Evolutionary conservation across 2,888 invertebrate species (phyloP).

Genomic region (Coenonympha arcania): DNA sequence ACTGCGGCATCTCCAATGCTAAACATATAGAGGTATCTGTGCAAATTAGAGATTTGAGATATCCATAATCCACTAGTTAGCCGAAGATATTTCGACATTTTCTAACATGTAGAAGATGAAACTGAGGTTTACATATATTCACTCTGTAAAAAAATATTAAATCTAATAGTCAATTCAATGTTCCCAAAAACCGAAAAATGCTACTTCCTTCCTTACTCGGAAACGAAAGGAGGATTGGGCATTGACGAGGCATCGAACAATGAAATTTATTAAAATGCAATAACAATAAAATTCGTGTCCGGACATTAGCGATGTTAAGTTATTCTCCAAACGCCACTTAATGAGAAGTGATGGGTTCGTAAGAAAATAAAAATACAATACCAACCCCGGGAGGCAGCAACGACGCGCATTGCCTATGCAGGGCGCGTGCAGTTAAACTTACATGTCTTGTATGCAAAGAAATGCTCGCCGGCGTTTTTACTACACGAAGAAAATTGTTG

Average conservation of each 20-base stretch:
- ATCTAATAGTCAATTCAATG: slow-evolving; percentile 11
- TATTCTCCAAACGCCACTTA: slow-evolving; percentile 73
- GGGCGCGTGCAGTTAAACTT: slow-evolving; percentile 57
- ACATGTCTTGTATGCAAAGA: slow-evolving; percentile 67
- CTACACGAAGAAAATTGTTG: slow-evolving; percentile 44
- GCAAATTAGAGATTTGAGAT: too few relatives aligned
- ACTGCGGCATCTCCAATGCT: too few relatives aligned
- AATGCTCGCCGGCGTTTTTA: slow-evolving; percentile 43
- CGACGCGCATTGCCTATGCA: slow-evolving; percentile 59
- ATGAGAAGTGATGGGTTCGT: slow-evolving; percentile 74
- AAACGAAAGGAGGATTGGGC: slow-evolving; percentile 42
- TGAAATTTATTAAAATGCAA: slow-evolving; percentile 72
- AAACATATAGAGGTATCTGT: too few relatives aligned
- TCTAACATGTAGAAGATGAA: too few relatives aligned
- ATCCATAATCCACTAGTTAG: too few relatives aligned
- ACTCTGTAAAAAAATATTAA: too few relatives aligned
- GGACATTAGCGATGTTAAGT: slow-evolving; percentile 71
- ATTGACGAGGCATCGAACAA: slow-evolving; percentile 58
- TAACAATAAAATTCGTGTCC: slow-evolving; percentile 74
- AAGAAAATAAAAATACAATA: slow-evolving; percentile 71
- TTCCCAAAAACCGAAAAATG: slow-evolving; percentile 36
- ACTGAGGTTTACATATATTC: too few relatives aligned
- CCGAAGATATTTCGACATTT: too few relatives aligned
- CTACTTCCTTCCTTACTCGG: slow-evolving; percentile 66
- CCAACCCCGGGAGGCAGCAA: slow-evolving; percentile 50